phyloP scores from a whole-genome alignment of 2,888 invertebrate species.

The Melieria crassipennis region DNA sequence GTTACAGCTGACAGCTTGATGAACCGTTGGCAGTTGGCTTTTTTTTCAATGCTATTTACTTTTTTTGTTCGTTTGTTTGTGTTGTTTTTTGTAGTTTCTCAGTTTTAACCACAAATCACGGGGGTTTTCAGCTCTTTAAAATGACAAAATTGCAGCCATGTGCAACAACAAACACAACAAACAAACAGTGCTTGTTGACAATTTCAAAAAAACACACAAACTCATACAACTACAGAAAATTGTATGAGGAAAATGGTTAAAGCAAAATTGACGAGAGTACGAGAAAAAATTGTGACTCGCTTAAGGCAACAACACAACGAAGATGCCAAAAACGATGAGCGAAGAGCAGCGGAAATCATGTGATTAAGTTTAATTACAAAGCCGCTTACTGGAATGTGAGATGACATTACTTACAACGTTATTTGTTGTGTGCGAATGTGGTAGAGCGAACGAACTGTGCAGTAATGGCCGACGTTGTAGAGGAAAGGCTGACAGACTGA shows the following conservation, averaged over 20 bases:
- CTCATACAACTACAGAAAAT: neutral
- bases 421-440: no score
- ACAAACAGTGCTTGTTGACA: constrained; percentile 4
- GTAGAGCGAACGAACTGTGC: no score
- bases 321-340: neutral
- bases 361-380: constrained; percentile 31
- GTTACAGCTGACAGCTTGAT: no score
- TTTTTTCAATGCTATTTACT: no score
- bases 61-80: no score
- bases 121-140: constrained; percentile 16
- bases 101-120: no score
- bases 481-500: no score
- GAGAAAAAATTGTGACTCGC: neutral
- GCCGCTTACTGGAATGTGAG: constrained; percentile 14
- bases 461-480: no score
- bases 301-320: neutral
- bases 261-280: neutral
- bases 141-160: constrained; percentile 16
- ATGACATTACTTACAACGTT: no score
- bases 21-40: no score
- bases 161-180: constrained; percentile 7
- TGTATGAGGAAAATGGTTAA: neutral
- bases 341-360: constrained; percentile 9
- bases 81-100: no score
- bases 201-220: neutral